phyloP scores from a whole-genome alignment of 2,888 invertebrate species.

The Drosophila nigricruria region DNA sequence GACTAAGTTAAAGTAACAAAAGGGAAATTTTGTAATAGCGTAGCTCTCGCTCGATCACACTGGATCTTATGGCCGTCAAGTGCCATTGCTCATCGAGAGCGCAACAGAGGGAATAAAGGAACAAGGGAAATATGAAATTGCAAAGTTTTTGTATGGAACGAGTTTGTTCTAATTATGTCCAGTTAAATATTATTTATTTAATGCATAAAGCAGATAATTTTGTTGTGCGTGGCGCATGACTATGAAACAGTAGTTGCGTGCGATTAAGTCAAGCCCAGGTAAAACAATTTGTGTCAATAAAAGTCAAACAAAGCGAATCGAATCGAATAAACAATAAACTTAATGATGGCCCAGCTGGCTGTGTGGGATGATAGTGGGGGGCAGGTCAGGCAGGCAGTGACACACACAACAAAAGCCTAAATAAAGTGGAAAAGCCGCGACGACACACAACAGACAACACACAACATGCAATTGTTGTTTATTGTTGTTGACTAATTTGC shows the following conservation, averaged over 20 bases:
- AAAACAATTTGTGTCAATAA: conserved; percentile 32
- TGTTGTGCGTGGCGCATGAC: conserved; percentile 1
- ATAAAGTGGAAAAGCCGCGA: conserved; percentile 40
- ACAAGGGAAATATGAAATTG: neutral
- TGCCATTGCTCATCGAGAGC: neutral
- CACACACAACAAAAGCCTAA: conserved; percentile 35
- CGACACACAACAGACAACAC: conserved; percentile 34
- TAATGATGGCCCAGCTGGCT: conserved; percentile 19
- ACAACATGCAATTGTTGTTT: conserved; percentile 38
- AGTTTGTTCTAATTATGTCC: neutral
- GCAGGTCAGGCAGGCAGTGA: conserved; percentile 9
- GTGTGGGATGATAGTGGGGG: neutral
- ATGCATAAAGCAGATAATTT: neutral
- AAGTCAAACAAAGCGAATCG: conserved; percentile 30
- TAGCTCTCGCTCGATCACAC: conserved; percentile 1
- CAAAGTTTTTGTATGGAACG: neutral
- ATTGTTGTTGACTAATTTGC: conserved; percentile 52
- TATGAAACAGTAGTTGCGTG: conserved; percentile 27
- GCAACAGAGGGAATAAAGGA: neutral
- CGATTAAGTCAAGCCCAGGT: conserved; percentile 11
- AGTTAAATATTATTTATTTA: neutral
- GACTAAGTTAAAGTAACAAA: neutral
- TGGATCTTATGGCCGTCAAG: neutral
- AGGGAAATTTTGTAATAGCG: neutral
- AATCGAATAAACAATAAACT: conserved; percentile 33